Base-by-base conservation (phyloP, 2,888 invertebrate genomes). In the Neuroscelio doddi region DNA sequence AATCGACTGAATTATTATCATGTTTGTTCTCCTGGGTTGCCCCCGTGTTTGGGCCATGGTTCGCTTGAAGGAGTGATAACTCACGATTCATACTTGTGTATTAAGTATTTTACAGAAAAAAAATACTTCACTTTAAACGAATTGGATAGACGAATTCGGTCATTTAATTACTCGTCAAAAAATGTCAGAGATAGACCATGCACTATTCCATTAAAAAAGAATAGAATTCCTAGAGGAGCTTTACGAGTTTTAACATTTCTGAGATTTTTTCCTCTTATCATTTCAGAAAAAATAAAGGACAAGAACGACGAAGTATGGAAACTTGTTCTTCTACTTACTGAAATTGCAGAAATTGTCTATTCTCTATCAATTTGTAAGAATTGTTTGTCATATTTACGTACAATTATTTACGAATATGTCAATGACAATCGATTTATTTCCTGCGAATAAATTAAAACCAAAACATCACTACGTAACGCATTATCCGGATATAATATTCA, bases 301-400 rank as follows among this genome's bases (percentile, higher is more conserved):
- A 5, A n/a, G 16, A n/a, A 67, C 12, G 26, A 71, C 42, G 52
- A 68, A 21, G 39, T 36, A 8, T 74, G 73, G 72, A 27, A 12
- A 9, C 36, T 16, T 27, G 27, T 72, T 21, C 9, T 72, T 5
- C 17, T 66, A 9, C 26, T 72, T 0, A 30, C 42, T 2, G 73
- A 73, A 68, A 69, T 73, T 9, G 15, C 64, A 12, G 72, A 73
- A 56, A 71, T 72, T 12, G 24, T 69, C 16, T 55, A 51, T 14
- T 45, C 73, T 14, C 70, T 71, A 7, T 32, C 21, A 14, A 70
- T 75, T 4, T 51, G 70, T 9, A 70, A 68, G 58, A 49, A 36
- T 5, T 30, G n/a, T 15, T 44, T 73, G n/a, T 21, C 55, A 1
- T 70, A 10, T 7, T 34, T 1, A 58, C n/a, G n/a, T n/a, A n/a